Conservation (phyloP, 2,888 invertebrate genomes). For the Aporophyla nigra region DNA sequence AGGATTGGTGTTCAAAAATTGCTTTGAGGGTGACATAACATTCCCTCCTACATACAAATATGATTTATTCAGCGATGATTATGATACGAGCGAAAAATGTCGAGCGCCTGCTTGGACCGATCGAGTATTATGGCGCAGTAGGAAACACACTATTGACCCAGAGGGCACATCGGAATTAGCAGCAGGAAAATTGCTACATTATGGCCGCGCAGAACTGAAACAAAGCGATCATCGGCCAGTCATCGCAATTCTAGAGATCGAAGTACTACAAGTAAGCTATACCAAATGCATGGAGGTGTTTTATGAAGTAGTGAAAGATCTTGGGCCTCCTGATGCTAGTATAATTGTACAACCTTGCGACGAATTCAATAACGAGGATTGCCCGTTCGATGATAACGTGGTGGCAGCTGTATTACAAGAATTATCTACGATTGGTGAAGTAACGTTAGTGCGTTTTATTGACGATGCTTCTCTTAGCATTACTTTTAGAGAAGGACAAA, state of each 20-base stretch:
- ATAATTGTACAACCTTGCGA: constrained; percentile 93
- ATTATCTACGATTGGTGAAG: constrained; percentile 96
- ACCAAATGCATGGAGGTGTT: constrained; percentile 95
- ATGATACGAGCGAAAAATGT: constrained; percentile 99
- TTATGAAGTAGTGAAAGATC: constrained; percentile 95
- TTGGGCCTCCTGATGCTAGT: constrained; percentile 99
- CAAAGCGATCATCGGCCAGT: constrained; percentile 99
- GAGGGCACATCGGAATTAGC: constrained; percentile 93
- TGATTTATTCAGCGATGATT: constrained; percentile 99
- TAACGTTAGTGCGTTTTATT: constrained; percentile 97
- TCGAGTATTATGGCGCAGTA: constrained; percentile 97
- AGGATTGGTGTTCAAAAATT: constrained; percentile 97
- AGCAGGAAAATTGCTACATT: constrained; percentile 95
- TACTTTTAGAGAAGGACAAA: constrained; percentile 97
- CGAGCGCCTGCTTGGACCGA: constrained; percentile 99
- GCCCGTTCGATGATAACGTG: constrained; percentile 95
- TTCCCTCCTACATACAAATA: constrained; percentile 99
- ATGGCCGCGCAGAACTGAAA: constrained; percentile 98
- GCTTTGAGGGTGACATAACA: constrained; percentile 96
- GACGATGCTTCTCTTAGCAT: constrained; percentile 96
- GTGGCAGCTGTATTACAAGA: constrained; percentile 95
- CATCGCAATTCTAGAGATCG: constrained; percentile 96
- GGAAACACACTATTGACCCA: constrained; percentile 93
- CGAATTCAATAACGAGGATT: constrained; percentile 86
- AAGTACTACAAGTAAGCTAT: constrained; percentile 95